Percentiles rank a stretch among this genome's conserved stretches.
Evolutionary conservation across 2,113 vertebrate species (phyloP).

Genomic region (Muscicapa adusta): DNA sequence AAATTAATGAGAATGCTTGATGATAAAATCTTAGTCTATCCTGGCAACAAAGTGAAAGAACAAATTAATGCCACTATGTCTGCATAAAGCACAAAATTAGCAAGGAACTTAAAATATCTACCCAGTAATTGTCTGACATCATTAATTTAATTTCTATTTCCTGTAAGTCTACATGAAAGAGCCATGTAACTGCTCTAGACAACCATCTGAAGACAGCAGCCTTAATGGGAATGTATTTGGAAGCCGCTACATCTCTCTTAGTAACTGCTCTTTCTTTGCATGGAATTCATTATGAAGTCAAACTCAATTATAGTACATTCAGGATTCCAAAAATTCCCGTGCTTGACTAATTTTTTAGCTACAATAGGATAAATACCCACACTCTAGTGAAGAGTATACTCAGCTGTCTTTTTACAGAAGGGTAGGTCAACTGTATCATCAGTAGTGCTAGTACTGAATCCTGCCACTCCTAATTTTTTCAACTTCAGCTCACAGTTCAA

Average conservation of each 20-base stretch:
- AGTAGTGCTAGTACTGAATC: not conserved
- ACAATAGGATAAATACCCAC: not conserved
- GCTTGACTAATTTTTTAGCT: not conserved
- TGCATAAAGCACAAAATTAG: not conserved
- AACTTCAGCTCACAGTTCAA: not conserved
- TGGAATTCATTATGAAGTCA: not conserved
- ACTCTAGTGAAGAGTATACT: not conserved
- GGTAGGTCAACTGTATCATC: not conserved
- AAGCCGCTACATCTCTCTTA: not conserved
- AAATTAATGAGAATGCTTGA: not conserved
- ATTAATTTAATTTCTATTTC: not conserved
- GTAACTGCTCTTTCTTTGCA: not conserved
- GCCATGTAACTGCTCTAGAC: not conserved
- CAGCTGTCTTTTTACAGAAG: not conserved
- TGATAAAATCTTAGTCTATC: not conserved
- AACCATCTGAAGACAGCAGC: not conserved
- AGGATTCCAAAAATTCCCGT: not conserved
- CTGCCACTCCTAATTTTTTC: not conserved
- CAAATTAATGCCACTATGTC: not conserved
- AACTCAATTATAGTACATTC: not conserved
- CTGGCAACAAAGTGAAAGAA: not conserved
- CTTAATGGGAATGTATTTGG: not conserved
- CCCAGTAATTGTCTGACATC: not conserved
- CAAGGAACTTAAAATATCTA: not conserved
- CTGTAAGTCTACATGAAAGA: not conserved